Conservation (phyloP, 2,113 vertebrate genomes). For the Bothrops jararaca region DNA sequence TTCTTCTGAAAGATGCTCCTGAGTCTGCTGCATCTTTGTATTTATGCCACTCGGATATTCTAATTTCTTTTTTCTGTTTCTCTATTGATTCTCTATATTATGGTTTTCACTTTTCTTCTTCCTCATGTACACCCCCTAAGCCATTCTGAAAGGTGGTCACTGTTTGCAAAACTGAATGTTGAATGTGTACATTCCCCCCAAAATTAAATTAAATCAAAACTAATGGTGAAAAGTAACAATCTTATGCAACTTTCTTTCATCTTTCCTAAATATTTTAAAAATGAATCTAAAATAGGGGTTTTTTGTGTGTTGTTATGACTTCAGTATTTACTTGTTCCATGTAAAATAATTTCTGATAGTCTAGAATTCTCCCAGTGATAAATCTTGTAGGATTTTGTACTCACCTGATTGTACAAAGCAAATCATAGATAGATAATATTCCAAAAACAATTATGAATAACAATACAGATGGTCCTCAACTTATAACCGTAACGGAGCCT, state of each 20-base stretch:
- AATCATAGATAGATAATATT: not conserved
- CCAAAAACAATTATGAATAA: not conserved
- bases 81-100: not conserved
- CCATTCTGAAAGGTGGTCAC: too few species aligned
- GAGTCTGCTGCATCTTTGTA: not conserved
- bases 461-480: not conserved
- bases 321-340: not conserved
- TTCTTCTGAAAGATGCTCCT: not conserved
- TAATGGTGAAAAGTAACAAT: too few species aligned
- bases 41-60: not conserved
- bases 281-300: not conserved
- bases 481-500: too few species aligned
- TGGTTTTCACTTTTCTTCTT: not conserved
- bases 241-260: too few species aligned
- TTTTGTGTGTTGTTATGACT: not conserved
- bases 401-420: too few species aligned
- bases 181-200: too few species aligned
- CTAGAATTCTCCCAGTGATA: too few species aligned
- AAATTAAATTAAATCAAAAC: too few species aligned
- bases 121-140: too few species aligned
- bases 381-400: not conserved
- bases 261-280: too few species aligned
- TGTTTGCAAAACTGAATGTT: too few species aligned
- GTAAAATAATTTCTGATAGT: not conserved
- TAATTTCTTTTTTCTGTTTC: not conserved